Percentiles rank a stretch among this genome's conserved stretches.
Evolutionary conservation across 2,113 vertebrate genomes (phyloP).

Genomic region (Peromyscus californicus): DNA sequence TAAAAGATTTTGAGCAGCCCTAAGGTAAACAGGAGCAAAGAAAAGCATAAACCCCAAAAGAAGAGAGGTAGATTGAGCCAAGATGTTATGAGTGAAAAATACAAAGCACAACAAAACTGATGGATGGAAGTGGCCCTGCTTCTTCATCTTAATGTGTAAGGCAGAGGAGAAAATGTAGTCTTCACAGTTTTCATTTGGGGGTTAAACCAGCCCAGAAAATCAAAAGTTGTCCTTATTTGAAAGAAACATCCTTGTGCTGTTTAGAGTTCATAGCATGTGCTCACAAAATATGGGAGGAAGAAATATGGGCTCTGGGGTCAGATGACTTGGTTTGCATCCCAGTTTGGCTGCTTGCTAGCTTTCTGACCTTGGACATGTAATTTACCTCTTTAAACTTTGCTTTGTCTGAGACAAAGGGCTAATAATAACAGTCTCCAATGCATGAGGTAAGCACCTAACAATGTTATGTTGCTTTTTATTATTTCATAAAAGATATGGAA

Average conservation of each 20-base stretch:
- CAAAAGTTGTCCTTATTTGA: neutral
- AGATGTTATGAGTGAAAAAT: neutral
- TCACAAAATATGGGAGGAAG: neutral
- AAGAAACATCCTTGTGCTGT: neutral
- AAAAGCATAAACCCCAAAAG: neutral
- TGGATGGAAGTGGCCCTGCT: neutral
- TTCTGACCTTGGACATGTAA: constrained; percentile 41
- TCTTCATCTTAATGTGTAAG: neutral
- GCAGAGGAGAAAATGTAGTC: neutral
- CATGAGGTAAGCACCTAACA: constrained; percentile 27
- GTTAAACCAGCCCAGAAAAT: constrained; percentile 27
- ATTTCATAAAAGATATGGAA: constrained; percentile 49
- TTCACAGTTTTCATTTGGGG: neutral
- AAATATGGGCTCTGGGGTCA: neutral
- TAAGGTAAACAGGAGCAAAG: constrained; percentile 44
- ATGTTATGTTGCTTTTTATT: constrained; percentile 48
- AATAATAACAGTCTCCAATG: constrained; percentile 33
- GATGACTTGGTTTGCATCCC: neutral
- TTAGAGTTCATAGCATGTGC: neutral
- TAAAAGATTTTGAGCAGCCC: constrained; percentile 28
- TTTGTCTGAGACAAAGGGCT: constrained; percentile 5
- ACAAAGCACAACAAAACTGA: neutral
- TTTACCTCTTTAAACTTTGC: constrained; percentile 41
- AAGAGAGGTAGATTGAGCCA: neutral
- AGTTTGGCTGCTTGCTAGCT: neutral